These are phyloP conservation scores for Kobus ellipsiprymnus DNA, from an alignment of 2,113 vertebrate genomes.

Conservation along the genomic window DNA sequence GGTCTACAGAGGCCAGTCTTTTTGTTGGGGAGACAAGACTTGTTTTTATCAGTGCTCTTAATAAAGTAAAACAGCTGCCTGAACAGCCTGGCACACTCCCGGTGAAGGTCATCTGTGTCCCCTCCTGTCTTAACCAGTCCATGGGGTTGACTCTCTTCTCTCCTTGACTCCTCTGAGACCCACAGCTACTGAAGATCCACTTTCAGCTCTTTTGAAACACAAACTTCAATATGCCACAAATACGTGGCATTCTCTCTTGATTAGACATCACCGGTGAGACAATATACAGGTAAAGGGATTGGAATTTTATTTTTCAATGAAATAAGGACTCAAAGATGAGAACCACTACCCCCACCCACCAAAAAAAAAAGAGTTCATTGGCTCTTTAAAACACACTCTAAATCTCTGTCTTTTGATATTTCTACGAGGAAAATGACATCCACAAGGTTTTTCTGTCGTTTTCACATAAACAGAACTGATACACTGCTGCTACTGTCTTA, in stretches of 20 bases:
- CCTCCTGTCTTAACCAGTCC: background rate
- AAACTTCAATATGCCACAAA: background rate
- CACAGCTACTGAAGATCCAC: background rate
- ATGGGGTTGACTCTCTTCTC: background rate
- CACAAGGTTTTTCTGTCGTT: background rate
- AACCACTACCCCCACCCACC: background rate
- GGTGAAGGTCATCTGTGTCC: background rate
- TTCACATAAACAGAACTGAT: background rate
- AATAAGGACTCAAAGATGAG: background rate
- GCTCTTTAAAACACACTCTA: background rate
- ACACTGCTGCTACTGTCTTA: background rate
- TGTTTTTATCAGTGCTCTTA: background rate
- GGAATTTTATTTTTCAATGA: background rate
- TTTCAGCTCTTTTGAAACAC: background rate
- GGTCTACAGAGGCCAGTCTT: background rate
- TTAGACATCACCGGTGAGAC: background rate
- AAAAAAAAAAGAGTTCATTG: background rate
- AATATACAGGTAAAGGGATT: background rate
- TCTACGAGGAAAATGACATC: background rate
- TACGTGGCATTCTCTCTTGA: background rate
- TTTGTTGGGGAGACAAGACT: background rate
- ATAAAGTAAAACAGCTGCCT: background rate
- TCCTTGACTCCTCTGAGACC: background rate
- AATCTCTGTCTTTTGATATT: background rate
- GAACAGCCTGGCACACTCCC: background rate